Evolutionary conservation across 2,888 invertebrate species (phyloP), one percentile per base, ranked within the genome.

Genomic region (Epinotia brunnichana): DNA sequence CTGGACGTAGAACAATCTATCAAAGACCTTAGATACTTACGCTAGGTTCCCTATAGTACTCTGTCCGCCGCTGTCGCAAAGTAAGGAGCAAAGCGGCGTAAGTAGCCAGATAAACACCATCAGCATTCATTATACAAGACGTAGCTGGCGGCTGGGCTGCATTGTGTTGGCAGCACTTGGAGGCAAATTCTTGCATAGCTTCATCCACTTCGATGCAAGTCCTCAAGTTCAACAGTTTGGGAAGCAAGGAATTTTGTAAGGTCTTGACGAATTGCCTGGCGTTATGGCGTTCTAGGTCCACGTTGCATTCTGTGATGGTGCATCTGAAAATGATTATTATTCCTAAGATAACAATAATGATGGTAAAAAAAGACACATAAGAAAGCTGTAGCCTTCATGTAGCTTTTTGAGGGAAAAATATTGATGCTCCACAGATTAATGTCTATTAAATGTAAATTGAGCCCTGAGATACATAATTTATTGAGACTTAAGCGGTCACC

Each of bases 201-300:
- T 98, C 97, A 82, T 99, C 98, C 24, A 98, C 96, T 94, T 98
- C 97, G 77, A 97, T 96, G 70, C 97, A 96, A 77, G 97, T 97
- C 75, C 96, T 94, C 1, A 97, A 90, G 29, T 95, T 93, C 60
- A 97, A 87, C 2, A 98, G 91, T 82, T 96, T 95, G 0, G 98
- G 97, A 13, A 98, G 92, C 54, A 97, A 89, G 73, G 96, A 95
- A 74, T 95, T 94, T 75, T 95, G 95, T 29, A 98, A 84, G 0
- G 96, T 96, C 82, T 96, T 95, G 0, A 97, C 95, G 85, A 98
- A 98, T 83, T 96, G 96, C 21, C 96, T 93, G 0, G 98, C 97
- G 85, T 98, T 98, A 84, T 97, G 97, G 66, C 97, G 94, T 86
- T 98, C 98, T 57, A 96, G 95, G 83, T 97, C 97, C 13, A 96